Base-by-base conservation (phyloP, 2,888 invertebrate species). In the Sipha maydis region DNA sequence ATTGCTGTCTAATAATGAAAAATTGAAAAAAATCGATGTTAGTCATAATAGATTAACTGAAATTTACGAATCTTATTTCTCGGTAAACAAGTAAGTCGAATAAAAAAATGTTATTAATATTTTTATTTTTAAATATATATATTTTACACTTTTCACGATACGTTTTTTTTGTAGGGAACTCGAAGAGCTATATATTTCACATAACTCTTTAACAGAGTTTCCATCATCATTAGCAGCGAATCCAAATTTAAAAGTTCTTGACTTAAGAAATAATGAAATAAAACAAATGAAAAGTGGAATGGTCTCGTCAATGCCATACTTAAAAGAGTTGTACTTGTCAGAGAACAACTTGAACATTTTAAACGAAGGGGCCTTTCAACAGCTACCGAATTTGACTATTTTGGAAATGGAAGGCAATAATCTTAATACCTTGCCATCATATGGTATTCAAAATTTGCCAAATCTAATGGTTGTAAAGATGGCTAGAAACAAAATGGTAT, bases 371-470 rank as follows among this genome's bases (percentile, higher is more conserved):
- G 95, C 95, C 28, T 96, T 97, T 90, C 93, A 94, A 90, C 94
- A 95, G 90, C 92, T 97, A 75, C 94, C 94, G 38, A 94, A 95
- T 89, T 92, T 98, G 61, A 95, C 95, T 90, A 93, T 95, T 75
- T 93, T 98, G 71, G 95, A 97, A 92, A 93, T 98, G 90, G 96
- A 97, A 90, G 95, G 95, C 91, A 97, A 98, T 92, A 95, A 96
- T 91, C 93, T 98, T 61, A 94, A 95, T 91, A 93, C 94, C 34
- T 93, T 97, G 61, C 95, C 96, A 91, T 93, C 95, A 0, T 95
- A 95, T 89, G 94, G 96, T 0, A 93, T 97, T 67, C 86, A 90
- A 89, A 89, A 91, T 69, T 90, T 92, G 73, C 91, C 91, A 0
- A 91, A 91, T 41, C 91, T 92, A 7, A 91, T 91, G 75, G 90